These are phyloP conservation scores for Leptopterna dolabrata DNA, from an alignment of 2,888 invertebrate genomes.

Conservation along the genomic window DNA sequence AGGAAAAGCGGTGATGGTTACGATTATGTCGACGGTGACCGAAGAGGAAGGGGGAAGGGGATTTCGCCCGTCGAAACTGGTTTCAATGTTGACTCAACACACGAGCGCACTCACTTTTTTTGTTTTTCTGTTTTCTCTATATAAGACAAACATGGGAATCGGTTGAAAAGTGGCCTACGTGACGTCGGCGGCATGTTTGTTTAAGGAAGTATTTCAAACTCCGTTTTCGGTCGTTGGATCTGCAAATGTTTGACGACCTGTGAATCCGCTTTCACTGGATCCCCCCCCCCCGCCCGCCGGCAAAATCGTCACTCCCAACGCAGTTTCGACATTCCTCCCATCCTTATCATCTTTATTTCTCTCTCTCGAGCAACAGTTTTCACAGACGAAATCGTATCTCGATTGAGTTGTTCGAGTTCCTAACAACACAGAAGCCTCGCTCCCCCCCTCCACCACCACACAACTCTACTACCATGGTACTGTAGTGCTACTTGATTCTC, in stretches of 20 bases:
- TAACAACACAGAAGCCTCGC: too few species aligned
- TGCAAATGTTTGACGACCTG: not conserved
- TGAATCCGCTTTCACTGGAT: not conserved
- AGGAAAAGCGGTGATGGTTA: too few species aligned
- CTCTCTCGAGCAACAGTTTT: not conserved
- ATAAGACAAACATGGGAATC: conserved; percentile 2
- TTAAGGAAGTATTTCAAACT: not conserved
- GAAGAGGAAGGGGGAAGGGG: not conserved
- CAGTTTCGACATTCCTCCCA: too few species aligned
- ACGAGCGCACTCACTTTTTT: not conserved
- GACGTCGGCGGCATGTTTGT: not conserved
- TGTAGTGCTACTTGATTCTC: too few species aligned
- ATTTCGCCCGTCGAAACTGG: not conserved
- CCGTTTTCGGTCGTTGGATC: not conserved
- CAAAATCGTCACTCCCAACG: not conserved
- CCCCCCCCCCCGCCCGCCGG: not conserved
- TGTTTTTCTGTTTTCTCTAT: not conserved
- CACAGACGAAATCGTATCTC: not conserved
- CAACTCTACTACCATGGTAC: too few species aligned
- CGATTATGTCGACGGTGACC: too few species aligned
- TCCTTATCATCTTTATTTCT: not conserved
- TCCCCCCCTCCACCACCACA: too few species aligned
- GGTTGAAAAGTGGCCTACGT: not conserved
- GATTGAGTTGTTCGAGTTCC: too few species aligned
- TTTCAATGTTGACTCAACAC: not conserved